Base-by-base conservation (phyloP, 2,797 vertebrate species). In the Myotis daubentonii region DNA sequence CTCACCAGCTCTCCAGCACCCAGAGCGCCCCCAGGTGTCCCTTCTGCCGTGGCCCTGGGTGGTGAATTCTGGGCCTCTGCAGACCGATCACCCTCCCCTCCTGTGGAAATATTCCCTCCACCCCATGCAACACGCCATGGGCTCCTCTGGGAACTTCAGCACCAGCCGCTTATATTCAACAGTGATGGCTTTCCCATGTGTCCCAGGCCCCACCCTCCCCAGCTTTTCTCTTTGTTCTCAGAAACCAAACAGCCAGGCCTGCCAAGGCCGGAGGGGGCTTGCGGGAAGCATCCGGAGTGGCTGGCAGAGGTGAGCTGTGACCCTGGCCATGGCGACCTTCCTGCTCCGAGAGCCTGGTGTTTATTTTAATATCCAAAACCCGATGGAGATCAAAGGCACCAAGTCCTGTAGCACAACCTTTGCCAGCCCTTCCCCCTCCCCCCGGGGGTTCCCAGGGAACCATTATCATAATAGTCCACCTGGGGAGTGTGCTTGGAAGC, bases 341-440 rank as follows among this genome's bases (percentile, higher is more conserved):
- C 47, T 5, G 22, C 12, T 33, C 76, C 23, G 47, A 55, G n/a
- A 92, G 33, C 3, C 8, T 28, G 25, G 65, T 38, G 33, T 95
- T 87, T 85, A 74, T 93, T 83, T 90, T 91, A 72, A 87, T 55
- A 66, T 38, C 84, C 38, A 11, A 22, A n/a, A 78, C 62, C 71
- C 78, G 66, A 62, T 79, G 84, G 84, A 91, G 89, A 95, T 95
- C 87, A 89, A 95, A 97, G 78, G 36, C 1, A 0, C 72, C 11
- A 6, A n/a, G 9, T 38, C 36, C 38, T 55, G 55, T 5, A 30
- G 44, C 36, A 11, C n/a, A 38, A 22, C 3, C 72, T 57, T 12
- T 22, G 57, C 30, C 28, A 9, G 60, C 0, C 30, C 38, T 19
- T 23, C 55, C 55, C 57, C 57, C 23, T 5, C 57, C 57, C 57